Conservation (phyloP, 2,888 invertebrate genomes). For the Pantelozetes paolii region DNA sequence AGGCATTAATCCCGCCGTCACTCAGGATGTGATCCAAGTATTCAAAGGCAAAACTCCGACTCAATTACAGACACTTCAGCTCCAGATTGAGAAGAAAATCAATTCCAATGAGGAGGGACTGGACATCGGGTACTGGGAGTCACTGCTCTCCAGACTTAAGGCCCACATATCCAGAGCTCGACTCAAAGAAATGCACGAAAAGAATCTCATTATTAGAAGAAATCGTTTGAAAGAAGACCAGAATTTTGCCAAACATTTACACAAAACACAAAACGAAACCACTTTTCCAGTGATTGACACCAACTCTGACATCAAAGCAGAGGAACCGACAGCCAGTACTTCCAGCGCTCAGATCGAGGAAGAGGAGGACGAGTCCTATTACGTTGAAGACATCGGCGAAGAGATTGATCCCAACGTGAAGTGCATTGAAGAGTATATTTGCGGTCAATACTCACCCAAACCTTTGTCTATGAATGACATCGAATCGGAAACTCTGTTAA, state of each 20-base stretch:
- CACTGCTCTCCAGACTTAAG: slow-evolving; percentile 86
- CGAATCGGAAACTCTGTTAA: slow-evolving; percentile 70
- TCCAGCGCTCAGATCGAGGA: slow-evolving; percentile 24
- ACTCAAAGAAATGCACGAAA: slow-evolving; percentile 85
- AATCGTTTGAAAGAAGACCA: slow-evolving; percentile 22
- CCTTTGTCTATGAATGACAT: slow-evolving; percentile 63
- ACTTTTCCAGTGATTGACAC: not conserved
- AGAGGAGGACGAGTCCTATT: slow-evolving; percentile 50
- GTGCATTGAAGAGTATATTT: slow-evolving; percentile 65
- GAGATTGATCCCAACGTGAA: slow-evolving; percentile 57
- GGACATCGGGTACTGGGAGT: slow-evolving; percentile 96
- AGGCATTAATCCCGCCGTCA: slow-evolving; percentile 85
- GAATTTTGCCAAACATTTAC: not conserved
- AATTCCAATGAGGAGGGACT: slow-evolving; percentile 77
- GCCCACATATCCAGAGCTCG: slow-evolving; percentile 91
- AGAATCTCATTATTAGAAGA: slow-evolving; percentile 60
- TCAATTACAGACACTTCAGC: slow-evolving; percentile 76
- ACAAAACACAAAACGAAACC: not conserved
- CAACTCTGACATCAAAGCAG: not conserved
- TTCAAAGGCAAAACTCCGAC: slow-evolving; percentile 88
- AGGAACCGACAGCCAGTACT: slow-evolving; percentile 43
- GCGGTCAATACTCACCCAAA: slow-evolving; percentile 79
- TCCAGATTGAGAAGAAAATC: slow-evolving; percentile 80
- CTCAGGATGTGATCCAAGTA: slow-evolving; percentile 77
- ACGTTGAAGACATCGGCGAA: not conserved